Evolutionary conservation across 2,113 vertebrate genomes (phyloP).

Genomic region (Isichthys henryi): DNA sequence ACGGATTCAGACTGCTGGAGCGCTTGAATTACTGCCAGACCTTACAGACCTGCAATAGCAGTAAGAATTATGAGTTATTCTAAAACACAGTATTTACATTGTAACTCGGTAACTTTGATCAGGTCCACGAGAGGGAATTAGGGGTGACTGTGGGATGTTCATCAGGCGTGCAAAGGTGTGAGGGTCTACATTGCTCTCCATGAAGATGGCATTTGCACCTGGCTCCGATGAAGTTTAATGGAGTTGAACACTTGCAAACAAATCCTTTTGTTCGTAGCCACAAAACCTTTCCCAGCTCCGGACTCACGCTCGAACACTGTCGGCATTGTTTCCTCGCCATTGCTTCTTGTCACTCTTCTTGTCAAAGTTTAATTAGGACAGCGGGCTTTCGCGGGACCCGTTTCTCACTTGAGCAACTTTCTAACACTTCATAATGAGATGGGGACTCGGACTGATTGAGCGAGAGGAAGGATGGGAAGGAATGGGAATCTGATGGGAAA

Average conservation of each 20-base stretch:
- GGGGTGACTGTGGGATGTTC: conserved; percentile 40
- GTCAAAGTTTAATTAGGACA: conserved; percentile 95
- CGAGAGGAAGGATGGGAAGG: conserved; percentile 28
- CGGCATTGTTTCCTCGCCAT: conserved; percentile 77
- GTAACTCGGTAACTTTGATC: conserved; percentile 57
- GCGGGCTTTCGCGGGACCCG: conserved; percentile 71
- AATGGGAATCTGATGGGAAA: conserved; percentile 7
- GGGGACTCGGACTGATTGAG: conserved; percentile 30
- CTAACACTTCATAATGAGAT: conserved; percentile 85
- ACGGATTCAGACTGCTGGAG: neutral
- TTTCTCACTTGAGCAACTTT: conserved; percentile 91
- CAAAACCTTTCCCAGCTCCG: conserved; percentile 68
- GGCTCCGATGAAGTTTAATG: conserved; percentile 73
- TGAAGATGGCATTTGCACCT: conserved; percentile 74
- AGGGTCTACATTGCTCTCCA: conserved; percentile 50
- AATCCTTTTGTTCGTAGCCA: conserved; percentile 78
- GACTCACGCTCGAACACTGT: conserved; percentile 69
- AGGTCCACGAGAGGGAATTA: conserved; percentile 33
- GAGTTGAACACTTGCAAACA: conserved; percentile 82
- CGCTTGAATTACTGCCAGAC: conserved; percentile 14
- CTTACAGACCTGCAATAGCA: conserved; percentile 30
- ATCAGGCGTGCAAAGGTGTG: conserved; percentile 49
- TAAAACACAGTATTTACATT: conserved; percentile 48
- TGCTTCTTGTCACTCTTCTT: conserved; percentile 84
- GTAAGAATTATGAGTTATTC: conserved; percentile 49